Evolutionary conservation across 2,113 vertebrate species (phyloP), one percentile per base, ranked within the genome.

Genomic region (Anser cygnoides): DNA sequence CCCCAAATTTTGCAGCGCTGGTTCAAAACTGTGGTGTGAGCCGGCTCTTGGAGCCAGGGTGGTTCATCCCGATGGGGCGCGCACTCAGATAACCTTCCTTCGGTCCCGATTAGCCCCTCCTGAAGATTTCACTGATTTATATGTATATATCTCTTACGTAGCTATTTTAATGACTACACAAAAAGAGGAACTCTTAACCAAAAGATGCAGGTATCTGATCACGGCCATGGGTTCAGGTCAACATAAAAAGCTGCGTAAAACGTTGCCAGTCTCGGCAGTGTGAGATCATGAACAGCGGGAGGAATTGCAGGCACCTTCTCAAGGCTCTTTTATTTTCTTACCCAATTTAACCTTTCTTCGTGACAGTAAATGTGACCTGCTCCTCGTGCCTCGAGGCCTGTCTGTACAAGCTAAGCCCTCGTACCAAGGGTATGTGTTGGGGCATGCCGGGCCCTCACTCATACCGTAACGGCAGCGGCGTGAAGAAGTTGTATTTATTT

Each of bases 321-420:
- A 54, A 88, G 52, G 50, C 10, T 44, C 7, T 20, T 9, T 87
- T 72, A 49, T 43, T 26, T 9, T 33, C 62, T 88, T 73, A 52
- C 80, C 50, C 74, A 41, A 11, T 89, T 91, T 90, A 10, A 65
- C 54, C 66, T 94, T 88, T 83, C 49, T 5, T 81, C 54, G 59
- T 86, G 35, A 76, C 29, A 33, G 73, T 70, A 73, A 82, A 91
- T 85, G 71, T 91, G 86, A 89, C 88, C 80, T 95, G 86, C 86
- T 85, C 73, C 67, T 95, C 16, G 75, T 89, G 59, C 89, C 84
- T 91, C 59, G 29, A 77, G 92, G 78, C 94, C 91, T 96, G 84
- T 67, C 75, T 3, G 2, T 75, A 74, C 91, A 94, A 91, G 92
- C n/a, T 88, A 14, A 87, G 84, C 63, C 76, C 59, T 81, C 5